phyloP scores from a whole-genome alignment of 2,888 invertebrate species.

The Cyclophora punctaria region DNA sequence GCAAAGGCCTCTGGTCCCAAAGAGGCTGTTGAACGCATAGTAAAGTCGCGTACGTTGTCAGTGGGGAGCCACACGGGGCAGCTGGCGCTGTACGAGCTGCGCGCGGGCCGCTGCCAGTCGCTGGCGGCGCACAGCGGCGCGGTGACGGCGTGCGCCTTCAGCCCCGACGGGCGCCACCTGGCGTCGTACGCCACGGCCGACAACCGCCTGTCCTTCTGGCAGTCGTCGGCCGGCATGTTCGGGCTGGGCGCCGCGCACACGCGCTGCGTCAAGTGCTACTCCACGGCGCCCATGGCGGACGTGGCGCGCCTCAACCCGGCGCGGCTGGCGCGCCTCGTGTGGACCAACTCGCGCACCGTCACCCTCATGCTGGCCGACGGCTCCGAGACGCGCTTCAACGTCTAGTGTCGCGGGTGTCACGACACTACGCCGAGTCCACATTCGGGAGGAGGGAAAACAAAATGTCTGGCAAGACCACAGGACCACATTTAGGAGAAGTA shows the following conservation, averaged over 20 bases:
- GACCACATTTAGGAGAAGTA: too few species aligned
- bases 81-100: slow-evolving; percentile 95
- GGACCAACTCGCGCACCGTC: slow-evolving; percentile 95
- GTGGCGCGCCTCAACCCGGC: slow-evolving; percentile 90
- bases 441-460: too few species aligned
- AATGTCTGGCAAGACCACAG: too few species aligned
- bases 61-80: slow-evolving; percentile 96
- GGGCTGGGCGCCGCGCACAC: slow-evolving; percentile 98
- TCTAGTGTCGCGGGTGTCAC: slow-evolving; percentile 23
- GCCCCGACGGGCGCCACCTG: slow-evolving; percentile 97
- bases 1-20: too few species aligned
- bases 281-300: slow-evolving; percentile 93
- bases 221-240: slow-evolving; percentile 95
- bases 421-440: too few species aligned
- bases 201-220: slow-evolving; percentile 98
- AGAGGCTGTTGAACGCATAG: too few species aligned
- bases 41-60: slow-evolving; percentile 20
- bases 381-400: slow-evolving; percentile 80
- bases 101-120: slow-evolving; percentile 95
- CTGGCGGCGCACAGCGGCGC: slow-evolving; percentile 93
- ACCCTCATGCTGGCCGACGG: slow-evolving; percentile 97
- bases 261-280: slow-evolving; percentile 95
- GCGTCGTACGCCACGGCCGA: slow-evolving; percentile 96
- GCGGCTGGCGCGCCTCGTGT: slow-evolving; percentile 92
- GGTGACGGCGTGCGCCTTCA: slow-evolving; percentile 95